phyloP scores from a whole-genome alignment of 2,113 vertebrate genomes.

The Percopsis transmontana region DNA sequence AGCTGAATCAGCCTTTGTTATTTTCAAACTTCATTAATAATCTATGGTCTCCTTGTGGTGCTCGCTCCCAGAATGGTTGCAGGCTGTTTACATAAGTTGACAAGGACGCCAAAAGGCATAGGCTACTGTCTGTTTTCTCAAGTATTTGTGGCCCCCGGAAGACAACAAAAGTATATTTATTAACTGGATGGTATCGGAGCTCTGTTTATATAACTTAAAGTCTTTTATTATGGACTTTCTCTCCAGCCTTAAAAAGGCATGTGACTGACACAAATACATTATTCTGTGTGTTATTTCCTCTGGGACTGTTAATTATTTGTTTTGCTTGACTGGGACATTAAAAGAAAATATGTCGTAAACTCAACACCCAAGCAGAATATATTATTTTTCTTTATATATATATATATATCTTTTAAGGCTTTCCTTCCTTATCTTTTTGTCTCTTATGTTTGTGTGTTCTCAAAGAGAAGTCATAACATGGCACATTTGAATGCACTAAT shows the following conservation, averaged over 20 bases:
- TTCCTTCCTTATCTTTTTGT: slow-evolving; percentile 28
- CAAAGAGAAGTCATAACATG: slow-evolving; percentile 52
- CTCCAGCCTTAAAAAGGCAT: slow-evolving; percentile 52
- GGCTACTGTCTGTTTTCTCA: slow-evolving; percentile 57
- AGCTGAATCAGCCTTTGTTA: slow-evolving; percentile 64
- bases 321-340: slow-evolving; percentile 67
- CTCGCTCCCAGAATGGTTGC: slow-evolving; percentile 58
- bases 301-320: slow-evolving; percentile 69
- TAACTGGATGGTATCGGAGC: slow-evolving; percentile 66
- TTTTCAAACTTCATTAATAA: slow-evolving; percentile 68
- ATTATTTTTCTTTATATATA: slow-evolving; percentile 7
- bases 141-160: slow-evolving; percentile 62
- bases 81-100: slow-evolving; percentile 72
- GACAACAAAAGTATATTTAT: slow-evolving; percentile 62
- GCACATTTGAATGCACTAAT: slow-evolving; percentile 58
- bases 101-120: slow-evolving; percentile 60
- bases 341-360: slow-evolving; percentile 67
- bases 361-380: slow-evolving; percentile 50
- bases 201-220: slow-evolving; percentile 70
- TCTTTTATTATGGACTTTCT: slow-evolving; percentile 70
- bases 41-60: slow-evolving; percentile 66
- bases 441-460: slow-evolving; percentile 47
- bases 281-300: slow-evolving; percentile 70
- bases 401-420: slow-evolving; percentile 27
- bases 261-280: slow-evolving; percentile 76